Evolutionary conservation across 2,113 vertebrate species (phyloP).

Genomic region (Antigone vipio): DNA sequence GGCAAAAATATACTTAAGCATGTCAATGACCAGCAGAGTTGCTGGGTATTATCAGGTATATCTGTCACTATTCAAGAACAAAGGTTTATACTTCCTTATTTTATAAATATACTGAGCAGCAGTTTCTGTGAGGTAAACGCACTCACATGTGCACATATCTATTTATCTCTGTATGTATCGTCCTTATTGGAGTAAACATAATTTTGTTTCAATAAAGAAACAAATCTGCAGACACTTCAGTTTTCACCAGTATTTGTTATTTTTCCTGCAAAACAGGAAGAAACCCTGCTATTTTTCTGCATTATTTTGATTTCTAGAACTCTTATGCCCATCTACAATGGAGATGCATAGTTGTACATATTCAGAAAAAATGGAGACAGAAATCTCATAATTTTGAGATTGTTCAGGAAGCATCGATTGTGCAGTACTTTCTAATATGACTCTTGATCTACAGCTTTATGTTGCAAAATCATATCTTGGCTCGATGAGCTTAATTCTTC

Average conservation of each 20-base stretch:
- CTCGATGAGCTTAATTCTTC: neutral
- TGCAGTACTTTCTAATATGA: neutral
- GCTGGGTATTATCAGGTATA: neutral
- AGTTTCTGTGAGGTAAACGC: neutral
- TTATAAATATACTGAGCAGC: neutral
- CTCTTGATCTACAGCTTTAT: neutral
- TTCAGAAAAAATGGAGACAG: neutral
- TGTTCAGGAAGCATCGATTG: neutral
- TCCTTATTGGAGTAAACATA: neutral
- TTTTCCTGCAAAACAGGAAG: neutral
- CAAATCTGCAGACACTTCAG: neutral
- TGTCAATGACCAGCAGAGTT: neutral
- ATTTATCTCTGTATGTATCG: neutral
- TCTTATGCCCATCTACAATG: neutral
- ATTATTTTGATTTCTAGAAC: neutral
- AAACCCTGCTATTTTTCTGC: neutral
- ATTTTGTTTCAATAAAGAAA: neutral
- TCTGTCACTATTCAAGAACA: neutral
- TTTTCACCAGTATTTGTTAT: neutral
- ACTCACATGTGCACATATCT: neutral
- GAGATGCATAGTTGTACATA: neutral
- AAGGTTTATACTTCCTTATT: neutral
- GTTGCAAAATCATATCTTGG: neutral
- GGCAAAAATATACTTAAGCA: neutral
- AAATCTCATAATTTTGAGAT: neutral